Base-by-base conservation (phyloP, 2,113 vertebrate genomes). In the Poeciliopsis prolifica region DNA sequence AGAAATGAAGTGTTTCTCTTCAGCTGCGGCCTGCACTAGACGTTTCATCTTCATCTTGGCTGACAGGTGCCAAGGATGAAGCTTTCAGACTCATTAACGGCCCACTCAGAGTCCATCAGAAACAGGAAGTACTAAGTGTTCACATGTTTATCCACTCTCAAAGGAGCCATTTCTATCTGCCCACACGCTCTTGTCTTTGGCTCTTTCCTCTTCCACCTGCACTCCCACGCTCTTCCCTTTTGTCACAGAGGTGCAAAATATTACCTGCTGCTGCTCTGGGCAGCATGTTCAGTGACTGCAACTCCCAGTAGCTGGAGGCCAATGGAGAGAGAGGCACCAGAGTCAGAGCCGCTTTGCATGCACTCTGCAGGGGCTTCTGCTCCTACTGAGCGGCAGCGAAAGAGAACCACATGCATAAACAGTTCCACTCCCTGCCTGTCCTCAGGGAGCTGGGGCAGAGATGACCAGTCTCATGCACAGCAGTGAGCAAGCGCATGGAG, bases 51-150 rank as follows among this genome's bases (percentile, higher is more conserved):
- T 51, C 31, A 79, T 79, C 79, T 91, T 77, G 71, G 78, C 83
- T 84, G 87, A 89, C 88, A 87, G 90, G 88, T 88, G 84, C 81
- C 70, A 71, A 81, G 82, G 83, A 79, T 28, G 83, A 89, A 85
- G 90, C 90, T 89, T 87, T 88, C 85, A 91, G 86, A 90, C 90
- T 91, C 87, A 92, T 92, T 91, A 92, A 71, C 91, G 75, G 80
- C 92, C 91, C 87, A 92, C 92, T 84, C 90, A 89, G 69, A 85
- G 78, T 74, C 68, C 70, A 79, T 77, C 77, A 84, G 83, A 85
- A 81, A 84, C 75, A 44, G 83, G 80, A 82, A 84, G 76, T 6
- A 40, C 78, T 86, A 87, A 88, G 85, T 86, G 86, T 81, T 90
- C 91, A 78, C 91, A 89, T 92, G 89, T 92, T 89, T 84, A 86